A percentile compares a stretch with the other conserved stretches of the same genome.
Conservation (phyloP, 2,113 vertebrate genomes). For the Etheostoma spectabile region DNA sequence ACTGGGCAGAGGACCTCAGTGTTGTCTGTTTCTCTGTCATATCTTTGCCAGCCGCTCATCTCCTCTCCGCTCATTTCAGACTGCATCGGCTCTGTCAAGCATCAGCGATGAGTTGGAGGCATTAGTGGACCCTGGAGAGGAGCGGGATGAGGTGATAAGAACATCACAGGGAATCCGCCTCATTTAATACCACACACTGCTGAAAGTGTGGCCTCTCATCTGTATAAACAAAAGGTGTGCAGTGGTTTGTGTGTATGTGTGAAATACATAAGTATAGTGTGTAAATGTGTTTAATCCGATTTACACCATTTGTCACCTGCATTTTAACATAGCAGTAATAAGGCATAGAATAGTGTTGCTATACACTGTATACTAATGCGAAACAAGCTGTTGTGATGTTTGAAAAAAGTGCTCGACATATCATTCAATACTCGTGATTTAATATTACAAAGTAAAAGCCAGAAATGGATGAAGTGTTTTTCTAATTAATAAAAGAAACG, state of each 20-base stretch:
- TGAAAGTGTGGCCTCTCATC: slow-evolving; percentile 50
- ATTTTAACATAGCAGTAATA: slow-evolving; percentile 2
- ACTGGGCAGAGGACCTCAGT: slow-evolving; percentile 72
- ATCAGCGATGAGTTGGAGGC: slow-evolving; percentile 55
- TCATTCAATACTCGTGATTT: slow-evolving; percentile 18
- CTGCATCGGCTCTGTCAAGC: slow-evolving; percentile 65
- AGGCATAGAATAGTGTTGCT: slow-evolving; percentile 13
- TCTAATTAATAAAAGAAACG: not conserved
- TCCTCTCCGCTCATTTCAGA: slow-evolving; percentile 53
- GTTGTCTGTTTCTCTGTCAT: slow-evolving; percentile 73
- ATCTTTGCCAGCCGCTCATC: slow-evolving; percentile 75
- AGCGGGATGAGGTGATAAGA: slow-evolving; percentile 75
- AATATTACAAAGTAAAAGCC: slow-evolving; percentile 12
- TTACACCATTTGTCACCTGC: slow-evolving; percentile 20
- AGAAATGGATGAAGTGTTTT: not conserved
- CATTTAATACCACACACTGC: slow-evolving; percentile 64
- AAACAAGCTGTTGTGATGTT: slow-evolving; percentile 22
- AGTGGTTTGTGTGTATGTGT: not conserved
- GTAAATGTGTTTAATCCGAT: slow-evolving; percentile 22
- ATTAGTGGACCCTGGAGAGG: slow-evolving; percentile 74
- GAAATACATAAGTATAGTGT: slow-evolving; percentile 1
- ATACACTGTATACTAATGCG: slow-evolving; percentile 8
- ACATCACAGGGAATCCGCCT: slow-evolving; percentile 63
- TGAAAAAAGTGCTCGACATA: not conserved
- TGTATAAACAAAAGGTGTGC: slow-evolving; percentile 58